These are phyloP conservation scores for Thalassarche chlororhynchos DNA, from an alignment of 2,113 vertebrate genomes.

Conservation along the genomic window DNA sequence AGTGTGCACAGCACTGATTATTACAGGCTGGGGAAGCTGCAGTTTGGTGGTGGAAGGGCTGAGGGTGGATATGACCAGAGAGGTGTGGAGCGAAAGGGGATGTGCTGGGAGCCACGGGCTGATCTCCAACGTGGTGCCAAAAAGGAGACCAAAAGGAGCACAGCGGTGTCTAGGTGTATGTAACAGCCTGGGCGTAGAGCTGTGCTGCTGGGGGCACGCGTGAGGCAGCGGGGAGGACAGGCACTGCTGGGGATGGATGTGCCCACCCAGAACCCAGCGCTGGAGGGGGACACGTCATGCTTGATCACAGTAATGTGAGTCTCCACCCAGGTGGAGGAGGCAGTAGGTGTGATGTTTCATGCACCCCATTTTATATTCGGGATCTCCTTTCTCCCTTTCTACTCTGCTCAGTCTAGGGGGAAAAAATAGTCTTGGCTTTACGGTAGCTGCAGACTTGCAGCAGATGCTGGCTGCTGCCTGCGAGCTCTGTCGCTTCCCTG, in stretches of 20 bases:
- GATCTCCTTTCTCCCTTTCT: not conserved
- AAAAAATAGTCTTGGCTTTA: not conserved
- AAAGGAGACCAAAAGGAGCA: not conserved
- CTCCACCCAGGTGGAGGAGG: not conserved
- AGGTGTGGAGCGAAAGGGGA: not conserved
- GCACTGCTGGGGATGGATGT: not conserved
- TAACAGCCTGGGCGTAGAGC: not conserved
- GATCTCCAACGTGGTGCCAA: not conserved
- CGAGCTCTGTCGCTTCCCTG: not conserved
- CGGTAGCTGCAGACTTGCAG: not conserved
- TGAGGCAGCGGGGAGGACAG: not conserved
- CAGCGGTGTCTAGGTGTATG: rapidly evolving
- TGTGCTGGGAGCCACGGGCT: not conserved
- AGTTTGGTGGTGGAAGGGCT: not conserved
- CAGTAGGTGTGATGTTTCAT: not conserved
- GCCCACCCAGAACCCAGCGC: not conserved
- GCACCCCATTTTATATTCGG: not conserved
- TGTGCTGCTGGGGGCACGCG: not conserved
- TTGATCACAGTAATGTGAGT: rapidly evolving
- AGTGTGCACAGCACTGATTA: rapidly evolving
- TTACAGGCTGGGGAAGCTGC: not conserved
- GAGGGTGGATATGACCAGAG: no score
- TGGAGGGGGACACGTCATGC: rapidly evolving
- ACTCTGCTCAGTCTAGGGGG: not conserved
- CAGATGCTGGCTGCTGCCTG: not conserved